Conservation (phyloP, 92 coral and sea anemone genomes). For the Metridium senile region DNA sequence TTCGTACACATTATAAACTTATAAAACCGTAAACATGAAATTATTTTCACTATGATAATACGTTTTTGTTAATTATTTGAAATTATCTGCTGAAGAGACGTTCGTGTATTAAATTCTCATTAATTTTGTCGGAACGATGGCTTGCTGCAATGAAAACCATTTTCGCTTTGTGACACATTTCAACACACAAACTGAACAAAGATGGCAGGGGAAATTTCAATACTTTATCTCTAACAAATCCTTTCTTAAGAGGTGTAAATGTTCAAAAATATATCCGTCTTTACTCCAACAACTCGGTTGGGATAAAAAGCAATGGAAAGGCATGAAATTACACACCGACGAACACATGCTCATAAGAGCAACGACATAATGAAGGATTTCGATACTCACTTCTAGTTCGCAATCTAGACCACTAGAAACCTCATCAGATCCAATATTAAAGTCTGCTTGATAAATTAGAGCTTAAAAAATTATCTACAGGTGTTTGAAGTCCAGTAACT, state of each 20-base stretch:
- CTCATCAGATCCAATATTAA: background rate
- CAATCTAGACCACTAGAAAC: background rate
- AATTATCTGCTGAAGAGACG: too few relatives aligned
- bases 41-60: background rate
- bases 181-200: constrained; percentile 8
- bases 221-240: background rate
- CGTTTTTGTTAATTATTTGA: background rate
- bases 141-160: background rate
- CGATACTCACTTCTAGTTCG: constrained; percentile 6
- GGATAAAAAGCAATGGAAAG: constrained; percentile 3
- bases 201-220: background rate
- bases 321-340: constrained; percentile 19
- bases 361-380: background rate
- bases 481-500: background rate
- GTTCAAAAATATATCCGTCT: background rate
- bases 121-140: too few relatives aligned
- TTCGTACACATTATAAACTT: background rate
- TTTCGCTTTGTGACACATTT: constrained; percentile 13
- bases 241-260: background rate
- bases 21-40: background rate
- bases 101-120: too few relatives aligned
- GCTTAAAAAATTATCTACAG: background rate
- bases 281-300: background rate
- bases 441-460: background rate
- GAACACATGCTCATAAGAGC: constrained; percentile 24